phyloP scores from a whole-genome alignment of 92 coral and sea anemone genomes.

The Umimayanthus chanpuru region DNA sequence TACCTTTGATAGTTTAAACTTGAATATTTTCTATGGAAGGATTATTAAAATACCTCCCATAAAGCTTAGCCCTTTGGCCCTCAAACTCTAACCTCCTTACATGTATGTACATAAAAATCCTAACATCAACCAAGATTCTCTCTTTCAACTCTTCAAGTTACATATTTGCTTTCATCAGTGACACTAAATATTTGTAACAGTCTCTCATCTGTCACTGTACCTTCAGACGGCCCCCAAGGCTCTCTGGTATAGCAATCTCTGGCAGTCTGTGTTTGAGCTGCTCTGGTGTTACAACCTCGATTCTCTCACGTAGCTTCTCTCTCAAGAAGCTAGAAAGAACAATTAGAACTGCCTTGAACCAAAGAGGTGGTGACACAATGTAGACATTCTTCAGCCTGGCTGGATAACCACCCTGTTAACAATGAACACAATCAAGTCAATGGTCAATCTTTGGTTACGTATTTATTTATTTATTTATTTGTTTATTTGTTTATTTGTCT shows the following conservation, averaged over 20 bases:
- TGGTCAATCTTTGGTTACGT: neutral
- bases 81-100: too few species aligned
- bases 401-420: constrained; percentile 89
- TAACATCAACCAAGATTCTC: too few species aligned
- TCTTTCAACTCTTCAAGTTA: neutral
- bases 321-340: constrained; percentile 81
- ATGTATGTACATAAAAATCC: too few species aligned
- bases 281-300: constrained; percentile 72
- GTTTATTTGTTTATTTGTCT: too few species aligned
- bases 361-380: constrained; percentile 90
- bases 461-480: too few species aligned
- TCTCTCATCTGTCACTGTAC: constrained; percentile 21
- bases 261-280: constrained; percentile 70
- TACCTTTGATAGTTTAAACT: too few species aligned
- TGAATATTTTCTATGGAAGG: too few species aligned
- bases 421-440: neutral
- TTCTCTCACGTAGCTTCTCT: constrained; percentile 87
- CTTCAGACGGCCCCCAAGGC: constrained; percentile 70
- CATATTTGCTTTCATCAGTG: neutral
- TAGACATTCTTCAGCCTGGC: constrained; percentile 91
- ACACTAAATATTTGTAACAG: neutral
- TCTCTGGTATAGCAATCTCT: constrained; percentile 68
- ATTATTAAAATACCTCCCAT: too few species aligned
- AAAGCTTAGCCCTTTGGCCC: too few species aligned
- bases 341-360: constrained; percentile 89